Base-by-base conservation (phyloP, 2,797 vertebrate genomes). In the Orientallactaga sibirica region DNA sequence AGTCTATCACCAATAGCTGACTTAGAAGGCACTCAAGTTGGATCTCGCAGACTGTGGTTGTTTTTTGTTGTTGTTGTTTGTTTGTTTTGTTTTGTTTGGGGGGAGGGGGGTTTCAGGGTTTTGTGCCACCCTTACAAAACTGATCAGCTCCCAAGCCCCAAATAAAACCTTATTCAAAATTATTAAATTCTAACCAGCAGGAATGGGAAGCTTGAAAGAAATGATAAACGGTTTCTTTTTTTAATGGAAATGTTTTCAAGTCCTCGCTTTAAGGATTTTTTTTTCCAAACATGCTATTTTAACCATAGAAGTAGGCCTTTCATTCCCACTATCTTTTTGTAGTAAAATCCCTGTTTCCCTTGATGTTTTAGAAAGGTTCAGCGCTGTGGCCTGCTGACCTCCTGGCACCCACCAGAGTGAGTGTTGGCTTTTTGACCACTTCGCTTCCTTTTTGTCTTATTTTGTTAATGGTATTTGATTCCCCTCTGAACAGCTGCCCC, bases 141-240 rank as follows among this genome's bases (percentile, higher is more conserved):
- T 91, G 79, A 79, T 86, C 62, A 58, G 27, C 16, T 29, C 18
- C 43, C 14, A 55, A 67, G 20, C 71, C 68, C 86, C 64, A 90
- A 55, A 77, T 66, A 71, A 73, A 80, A 86, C n/a, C 82, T 66
- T 11, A 24, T 70, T 64, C 83, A 55, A 73, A 52, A 62, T 70
- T 4, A 71, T 29, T 64, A n/a, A 29, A 33, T 80, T 55, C 71
- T 67, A 75, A 77, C 76, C 7, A 88, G 55, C 66, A 80, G 64
- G 61, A 81, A 70, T 8, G 55, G 27, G 33, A 91, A 92, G 82
- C 55, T 83, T 68, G 58, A 76, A 86, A 92, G 62, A 91, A 88
- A 84, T 61, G 71, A 66, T 73, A 37, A 37, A 91, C 78, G 43
- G n/a, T 88, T 77, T n/a, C 27, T 76, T 67, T 10, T 48, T 19